Evolutionary conservation across 2,797 vertebrate species (phyloP).

Genomic region (Hephaestus fuliginosus): DNA sequence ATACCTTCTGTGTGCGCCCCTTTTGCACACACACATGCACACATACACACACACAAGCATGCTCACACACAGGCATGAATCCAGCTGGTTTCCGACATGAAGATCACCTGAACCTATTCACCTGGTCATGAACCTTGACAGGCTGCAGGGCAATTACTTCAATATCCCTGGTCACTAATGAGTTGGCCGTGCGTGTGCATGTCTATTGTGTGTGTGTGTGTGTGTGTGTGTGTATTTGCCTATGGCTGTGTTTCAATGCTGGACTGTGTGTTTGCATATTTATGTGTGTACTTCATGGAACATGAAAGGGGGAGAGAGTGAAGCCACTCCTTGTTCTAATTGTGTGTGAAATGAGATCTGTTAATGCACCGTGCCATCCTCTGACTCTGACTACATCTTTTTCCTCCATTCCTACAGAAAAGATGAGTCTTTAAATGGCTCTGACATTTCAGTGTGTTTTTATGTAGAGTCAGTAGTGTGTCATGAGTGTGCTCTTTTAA

Average conservation of each 20-base stretch:
- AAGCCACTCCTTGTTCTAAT: slow-evolving; percentile 39
- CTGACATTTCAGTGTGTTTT: slow-evolving; percentile 9
- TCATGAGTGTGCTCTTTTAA: background rate
- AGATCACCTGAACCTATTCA: slow-evolving; percentile 18
- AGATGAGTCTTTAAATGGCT: slow-evolving; percentile 18
- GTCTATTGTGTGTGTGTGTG: background rate
- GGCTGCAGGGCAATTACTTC: slow-evolving; percentile 20
- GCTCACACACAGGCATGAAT: background rate
- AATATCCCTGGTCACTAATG: slow-evolving; percentile 15
- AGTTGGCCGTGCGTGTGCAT: background rate
- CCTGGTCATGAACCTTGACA: slow-evolving; percentile 39
- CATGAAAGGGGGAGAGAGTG: slow-evolving; percentile 13
- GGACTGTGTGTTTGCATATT: background rate
- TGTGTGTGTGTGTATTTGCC: slow-evolving; percentile 10
- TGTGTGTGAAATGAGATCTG: slow-evolving; percentile 61
- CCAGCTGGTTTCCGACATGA: slow-evolving; percentile 16
- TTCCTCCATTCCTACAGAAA: background rate
- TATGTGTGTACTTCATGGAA: slow-evolving; percentile 13
- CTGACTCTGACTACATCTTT: slow-evolving; percentile 4
- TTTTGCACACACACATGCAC: background rate
- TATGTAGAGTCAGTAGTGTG: background rate
- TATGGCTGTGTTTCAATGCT: background rate
- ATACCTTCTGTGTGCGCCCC: background rate
- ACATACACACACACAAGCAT: background rate
- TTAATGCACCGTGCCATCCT: slow-evolving; percentile 5